These are phyloP conservation scores for Pollenia amentaria DNA, from an alignment of 2,888 invertebrate genomes.

Conservation along the genomic window DNA sequence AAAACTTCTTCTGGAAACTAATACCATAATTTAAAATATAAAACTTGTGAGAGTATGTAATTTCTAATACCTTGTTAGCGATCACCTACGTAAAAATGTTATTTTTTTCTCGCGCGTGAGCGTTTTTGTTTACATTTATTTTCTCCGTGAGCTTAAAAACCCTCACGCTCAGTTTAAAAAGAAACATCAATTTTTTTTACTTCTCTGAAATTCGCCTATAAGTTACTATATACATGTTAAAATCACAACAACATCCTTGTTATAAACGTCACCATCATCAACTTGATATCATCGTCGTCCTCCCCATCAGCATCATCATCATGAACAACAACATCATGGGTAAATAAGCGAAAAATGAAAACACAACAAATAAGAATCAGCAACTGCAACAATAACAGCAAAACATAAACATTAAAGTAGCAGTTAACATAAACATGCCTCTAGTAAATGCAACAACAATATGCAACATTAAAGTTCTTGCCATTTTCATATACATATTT, in stretches of 20 bases:
- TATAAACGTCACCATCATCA: constrained; percentile 72
- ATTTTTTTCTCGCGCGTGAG: too few species aligned
- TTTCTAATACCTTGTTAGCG: too few species aligned
- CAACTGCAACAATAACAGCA: constrained; percentile 44
- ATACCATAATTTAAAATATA: too few species aligned
- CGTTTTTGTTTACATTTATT: too few species aligned
- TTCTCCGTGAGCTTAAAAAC: too few species aligned
- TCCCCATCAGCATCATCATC: constrained; percentile 32
- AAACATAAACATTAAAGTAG: constrained; percentile 75
- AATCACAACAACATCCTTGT: constrained; percentile 70
- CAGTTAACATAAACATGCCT: constrained; percentile 73
- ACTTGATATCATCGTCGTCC: constrained; percentile 64
- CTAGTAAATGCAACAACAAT: constrained; percentile 56
- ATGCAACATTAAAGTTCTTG: constrained; percentile 57
- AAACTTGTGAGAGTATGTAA: too few species aligned
- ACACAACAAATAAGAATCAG: constrained; percentile 50
- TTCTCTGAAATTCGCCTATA: constrained; percentile 1
- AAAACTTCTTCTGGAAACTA: too few species aligned
- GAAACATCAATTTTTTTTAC: neutral
- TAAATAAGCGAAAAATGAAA: constrained; percentile 52
- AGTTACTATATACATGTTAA: constrained; percentile 63
- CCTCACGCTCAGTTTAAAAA: too few species aligned
- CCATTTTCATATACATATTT: neutral
- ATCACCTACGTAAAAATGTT: too few species aligned
- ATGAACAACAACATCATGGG: constrained; percentile 46